Conservation (phyloP, 2,888 invertebrate genomes). For the Periphyllus acericola region DNA sequence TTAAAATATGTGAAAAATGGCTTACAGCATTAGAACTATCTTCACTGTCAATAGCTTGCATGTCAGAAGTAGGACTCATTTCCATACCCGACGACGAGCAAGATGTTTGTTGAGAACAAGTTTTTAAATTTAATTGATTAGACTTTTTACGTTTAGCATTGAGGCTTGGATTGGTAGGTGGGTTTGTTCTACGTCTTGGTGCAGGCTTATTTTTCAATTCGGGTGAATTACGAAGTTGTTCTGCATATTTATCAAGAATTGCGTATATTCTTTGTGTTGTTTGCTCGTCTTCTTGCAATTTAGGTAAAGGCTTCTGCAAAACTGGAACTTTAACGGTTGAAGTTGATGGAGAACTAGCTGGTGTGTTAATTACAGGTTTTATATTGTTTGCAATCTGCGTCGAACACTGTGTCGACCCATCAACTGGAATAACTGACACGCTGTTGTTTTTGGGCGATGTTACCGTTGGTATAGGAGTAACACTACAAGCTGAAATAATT, state of each 20-base stretch:
- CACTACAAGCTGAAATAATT: slow-evolving; percentile 70
- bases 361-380: slow-evolving; percentile 65
- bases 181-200: slow-evolving; percentile 79
- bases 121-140: slow-evolving; percentile 72
- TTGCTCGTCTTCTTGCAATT: slow-evolving; percentile 83
- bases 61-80: slow-evolving; percentile 74
- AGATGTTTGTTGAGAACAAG: slow-evolving; percentile 66
- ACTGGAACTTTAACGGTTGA: slow-evolving; percentile 72
- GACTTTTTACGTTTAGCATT: slow-evolving; percentile 78
- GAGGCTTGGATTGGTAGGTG: slow-evolving; percentile 77
- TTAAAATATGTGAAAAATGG: slow-evolving; percentile 69
- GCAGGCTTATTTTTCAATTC: slow-evolving; percentile 84
- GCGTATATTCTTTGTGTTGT: slow-evolving; percentile 83
- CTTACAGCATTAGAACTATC: slow-evolving; percentile 80
- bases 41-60: slow-evolving; percentile 79
- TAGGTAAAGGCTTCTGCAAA: slow-evolving; percentile 76
- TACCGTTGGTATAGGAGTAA: slow-evolving; percentile 69
- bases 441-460: slow-evolving; percentile 72
- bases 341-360: slow-evolving; percentile 69
- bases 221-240: slow-evolving; percentile 81
- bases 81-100: slow-evolving; percentile 68
- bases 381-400: slow-evolving; percentile 65
- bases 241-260: slow-evolving; percentile 82
- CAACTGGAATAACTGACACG: slow-evolving; percentile 72
- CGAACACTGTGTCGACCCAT: slow-evolving; percentile 72